Percentiles rank a stretch among this genome's conserved stretches.
Evolutionary conservation across 2,113 vertebrate genomes (phyloP).

Genomic region (Podarcis cretensis): DNA sequence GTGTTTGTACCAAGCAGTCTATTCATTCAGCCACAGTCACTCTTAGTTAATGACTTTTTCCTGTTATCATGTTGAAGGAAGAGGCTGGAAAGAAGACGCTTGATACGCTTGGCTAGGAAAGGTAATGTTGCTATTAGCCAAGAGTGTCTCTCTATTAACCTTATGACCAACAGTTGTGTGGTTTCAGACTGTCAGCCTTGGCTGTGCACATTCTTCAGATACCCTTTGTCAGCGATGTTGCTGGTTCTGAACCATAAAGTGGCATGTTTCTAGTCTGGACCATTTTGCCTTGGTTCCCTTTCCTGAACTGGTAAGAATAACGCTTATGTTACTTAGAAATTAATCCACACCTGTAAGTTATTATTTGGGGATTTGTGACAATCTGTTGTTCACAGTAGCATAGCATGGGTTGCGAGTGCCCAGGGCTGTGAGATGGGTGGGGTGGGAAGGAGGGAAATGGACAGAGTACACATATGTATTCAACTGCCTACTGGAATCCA

Average conservation of each 20-base stretch:
- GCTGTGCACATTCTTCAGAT: background rate
- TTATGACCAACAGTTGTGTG: background rate
- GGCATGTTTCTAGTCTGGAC: background rate
- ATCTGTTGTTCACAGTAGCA: background rate
- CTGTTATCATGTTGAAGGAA: background rate
- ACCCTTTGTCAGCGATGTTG: background rate
- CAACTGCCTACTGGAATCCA: too few relatives aligned
- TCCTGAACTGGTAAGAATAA: background rate
- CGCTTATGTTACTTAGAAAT: too few relatives aligned
- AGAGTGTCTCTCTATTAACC: background rate
- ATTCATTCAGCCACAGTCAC: background rate
- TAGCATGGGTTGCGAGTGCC: too few relatives aligned
- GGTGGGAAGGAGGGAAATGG: too few relatives aligned
- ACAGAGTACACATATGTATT: too few relatives aligned
- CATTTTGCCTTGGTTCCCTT: background rate
- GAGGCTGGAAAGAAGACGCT: background rate
- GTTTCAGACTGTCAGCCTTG: background rate
- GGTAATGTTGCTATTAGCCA: background rate
- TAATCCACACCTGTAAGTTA: too few relatives aligned
- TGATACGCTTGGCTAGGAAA: background rate
- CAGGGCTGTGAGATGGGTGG: too few relatives aligned
- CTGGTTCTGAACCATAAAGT: background rate
- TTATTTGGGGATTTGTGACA: background rate
- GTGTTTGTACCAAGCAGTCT: background rate
- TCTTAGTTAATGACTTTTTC: background rate